Evolutionary conservation across 2,113 vertebrate species (phyloP), one percentile per base, ranked within the genome.

Genomic region (Cynopterus brachyotis): DNA sequence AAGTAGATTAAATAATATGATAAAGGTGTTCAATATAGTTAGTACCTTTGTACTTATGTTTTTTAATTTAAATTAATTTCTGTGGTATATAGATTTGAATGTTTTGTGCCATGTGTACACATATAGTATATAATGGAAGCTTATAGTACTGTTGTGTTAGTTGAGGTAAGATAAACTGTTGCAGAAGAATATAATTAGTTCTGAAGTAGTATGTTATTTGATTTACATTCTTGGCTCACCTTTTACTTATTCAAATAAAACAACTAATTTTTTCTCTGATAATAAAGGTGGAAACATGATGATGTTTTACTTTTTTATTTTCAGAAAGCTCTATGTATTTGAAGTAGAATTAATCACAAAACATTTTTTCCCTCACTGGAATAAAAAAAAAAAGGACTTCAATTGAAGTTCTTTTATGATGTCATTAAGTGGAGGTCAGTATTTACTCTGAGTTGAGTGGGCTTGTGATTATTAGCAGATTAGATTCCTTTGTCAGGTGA

Each of bases 221-320:
- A 47, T 85, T 75, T 95, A 66, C 6, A 26, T 62, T 28, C 37
- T 75, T 83, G 55, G 13, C 89, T 86, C 28, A 72, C 28, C 11
- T 69, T 37, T 55, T 83, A 53, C n/a, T 87, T 91, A 87, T 5
- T 96, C 28, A 94, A 78, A 76, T 47, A 94, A 82, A 70, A 37
- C 35, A 93, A 16, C 64, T 67, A 0, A 19, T 75, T 85, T 94
- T 90, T 79, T 9, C 30, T n/a, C 72, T 64, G 22, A 89, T 92
- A 92, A 92, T 89, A 91, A 91, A 95, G 40, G 53, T 83, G 22
- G 57, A 90, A 92, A 89, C 8, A 81, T 75, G 62, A 88, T 79
- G 80, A 62, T 94, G 5, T 91, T 93, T 94, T 78, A 76, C 59
- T 80, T 94, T 89, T 73, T 50, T 7, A 20, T 84, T 95, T 96